Conservation (phyloP, 2,888 invertebrate genomes). For the Schizaphis graminum region DNA sequence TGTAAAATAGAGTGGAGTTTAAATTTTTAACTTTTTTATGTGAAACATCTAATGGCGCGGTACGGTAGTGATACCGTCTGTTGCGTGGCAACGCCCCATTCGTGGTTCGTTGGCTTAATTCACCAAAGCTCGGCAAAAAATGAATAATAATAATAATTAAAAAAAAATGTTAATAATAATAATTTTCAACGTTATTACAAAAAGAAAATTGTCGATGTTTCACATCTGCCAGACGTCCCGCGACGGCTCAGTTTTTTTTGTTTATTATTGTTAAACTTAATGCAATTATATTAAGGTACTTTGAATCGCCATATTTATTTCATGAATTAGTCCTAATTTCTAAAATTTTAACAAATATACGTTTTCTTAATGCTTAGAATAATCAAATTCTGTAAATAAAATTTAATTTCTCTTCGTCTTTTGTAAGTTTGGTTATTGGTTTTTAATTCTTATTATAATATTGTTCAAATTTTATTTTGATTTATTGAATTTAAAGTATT, state of each 20-base stretch:
- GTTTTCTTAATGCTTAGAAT: background rate
- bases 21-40: background rate
- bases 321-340: background rate
- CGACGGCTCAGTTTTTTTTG: too few relatives aligned
- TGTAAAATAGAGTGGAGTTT: background rate
- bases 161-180: too few relatives aligned
- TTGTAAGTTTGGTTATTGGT: background rate
- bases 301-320: background rate
- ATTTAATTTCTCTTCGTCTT: background rate
- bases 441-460: background rate
- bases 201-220: too few relatives aligned
- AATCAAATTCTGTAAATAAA: background rate
- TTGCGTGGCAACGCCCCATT: too few relatives aligned
- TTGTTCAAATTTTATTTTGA: background rate
- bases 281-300: background rate
- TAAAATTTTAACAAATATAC: background rate
- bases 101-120: too few relatives aligned
- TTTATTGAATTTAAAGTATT: background rate
- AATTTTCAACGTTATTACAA: too few relatives aligned
- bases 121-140: too few relatives aligned
- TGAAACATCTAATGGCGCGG: too few relatives aligned
- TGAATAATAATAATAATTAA: too few relatives aligned
- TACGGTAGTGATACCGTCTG: too few relatives aligned
- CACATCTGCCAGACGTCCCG: too few relatives aligned
- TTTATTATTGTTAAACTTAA: background rate